Conservation (phyloP, 2,797 vertebrate species). For the Hipposideros larvatus region DNA sequence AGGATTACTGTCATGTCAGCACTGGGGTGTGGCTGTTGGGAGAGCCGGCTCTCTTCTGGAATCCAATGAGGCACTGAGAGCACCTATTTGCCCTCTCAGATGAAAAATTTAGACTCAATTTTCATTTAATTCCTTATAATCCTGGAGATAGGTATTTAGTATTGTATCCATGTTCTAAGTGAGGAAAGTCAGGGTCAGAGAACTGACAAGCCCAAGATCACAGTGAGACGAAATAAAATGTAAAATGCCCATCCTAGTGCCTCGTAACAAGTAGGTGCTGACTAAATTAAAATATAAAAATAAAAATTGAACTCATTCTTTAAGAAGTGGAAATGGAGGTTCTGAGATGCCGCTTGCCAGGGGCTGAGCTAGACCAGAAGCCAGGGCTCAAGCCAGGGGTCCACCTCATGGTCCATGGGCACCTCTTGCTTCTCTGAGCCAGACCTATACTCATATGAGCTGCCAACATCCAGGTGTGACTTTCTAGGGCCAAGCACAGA, state of each 20-base stretch:
- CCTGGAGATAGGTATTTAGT: background rate
- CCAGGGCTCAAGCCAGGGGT: background rate
- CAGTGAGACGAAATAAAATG: background rate
- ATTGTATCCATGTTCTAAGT: background rate
- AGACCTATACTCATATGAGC: background rate
- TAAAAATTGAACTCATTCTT: background rate
- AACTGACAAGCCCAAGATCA: background rate
- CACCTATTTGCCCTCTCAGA: slow-evolving; percentile 3
- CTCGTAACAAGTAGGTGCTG: background rate
- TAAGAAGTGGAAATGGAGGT: background rate
- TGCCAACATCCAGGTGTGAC: background rate
- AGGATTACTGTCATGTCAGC: slow-evolving; percentile 63
- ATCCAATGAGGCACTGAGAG: slow-evolving; percentile 21
- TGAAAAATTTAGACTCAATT: slow-evolving; percentile 37
- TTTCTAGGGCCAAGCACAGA: background rate
- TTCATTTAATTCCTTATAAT: slow-evolving; percentile 32
- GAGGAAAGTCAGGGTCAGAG: background rate
- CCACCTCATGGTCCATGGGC: background rate
- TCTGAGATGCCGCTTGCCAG: background rate
- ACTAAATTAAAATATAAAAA: slow-evolving; percentile 47
- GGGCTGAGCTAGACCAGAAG: background rate
- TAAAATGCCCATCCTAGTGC: background rate
- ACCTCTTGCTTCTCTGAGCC: background rate
- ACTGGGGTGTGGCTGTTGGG: slow-evolving; percentile 1
- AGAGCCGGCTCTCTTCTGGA: background rate